phyloP scores from a whole-genome alignment of 2,888 invertebrate genomes.

The Epirrhoe tristata region DNA sequence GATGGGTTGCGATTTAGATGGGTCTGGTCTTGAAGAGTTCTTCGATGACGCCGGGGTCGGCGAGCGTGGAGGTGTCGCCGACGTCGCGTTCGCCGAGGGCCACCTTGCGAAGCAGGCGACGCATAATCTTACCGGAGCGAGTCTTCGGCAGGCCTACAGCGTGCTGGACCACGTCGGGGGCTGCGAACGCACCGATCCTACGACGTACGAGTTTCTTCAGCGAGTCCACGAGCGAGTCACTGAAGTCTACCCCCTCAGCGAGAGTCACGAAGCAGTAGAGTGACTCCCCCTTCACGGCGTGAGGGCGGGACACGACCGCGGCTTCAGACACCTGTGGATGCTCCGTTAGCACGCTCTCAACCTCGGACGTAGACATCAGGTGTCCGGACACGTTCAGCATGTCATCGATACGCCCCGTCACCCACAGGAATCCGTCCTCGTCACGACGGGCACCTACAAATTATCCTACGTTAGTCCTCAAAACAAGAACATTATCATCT shows the following conservation, averaged over 20 bases:
- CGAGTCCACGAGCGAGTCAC: slow-evolving; percentile 88
- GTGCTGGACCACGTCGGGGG: slow-evolving; percentile 97
- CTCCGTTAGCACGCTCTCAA: slow-evolving; percentile 92
- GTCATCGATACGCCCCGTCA: slow-evolving; percentile 98
- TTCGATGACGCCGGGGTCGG: slow-evolving; percentile 95
- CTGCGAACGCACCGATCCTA: slow-evolving; percentile 98
- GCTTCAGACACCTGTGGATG: slow-evolving; percentile 94
- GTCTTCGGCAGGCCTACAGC: slow-evolving; percentile 98
- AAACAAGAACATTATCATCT: neutral
- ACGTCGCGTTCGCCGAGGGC: slow-evolving; percentile 95
- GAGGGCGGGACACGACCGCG: slow-evolving; percentile 97
- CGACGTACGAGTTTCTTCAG: slow-evolving; percentile 93
- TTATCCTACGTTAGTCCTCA: neutral
- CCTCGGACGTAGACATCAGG: slow-evolving; percentile 98
- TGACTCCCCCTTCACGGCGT: slow-evolving; percentile 98
- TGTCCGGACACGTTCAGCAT: slow-evolving; percentile 99
- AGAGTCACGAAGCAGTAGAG: slow-evolving; percentile 98
- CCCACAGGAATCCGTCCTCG: slow-evolving; percentile 97
- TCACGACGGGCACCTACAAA: slow-evolving; percentile 93
- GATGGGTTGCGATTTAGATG: slow-evolving; percentile 24
- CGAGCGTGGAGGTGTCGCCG: slow-evolving; percentile 97
- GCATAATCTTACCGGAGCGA: slow-evolving; percentile 99
- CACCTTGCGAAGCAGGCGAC: slow-evolving; percentile 96
- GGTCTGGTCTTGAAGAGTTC: slow-evolving; percentile 91
- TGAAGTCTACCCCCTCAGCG: slow-evolving; percentile 90